A percentile compares a stretch with the other conserved stretches of the same genome.
Conservation (phyloP, 1,140 invertebrate genomes). For the Micrasema minimum region DNA sequence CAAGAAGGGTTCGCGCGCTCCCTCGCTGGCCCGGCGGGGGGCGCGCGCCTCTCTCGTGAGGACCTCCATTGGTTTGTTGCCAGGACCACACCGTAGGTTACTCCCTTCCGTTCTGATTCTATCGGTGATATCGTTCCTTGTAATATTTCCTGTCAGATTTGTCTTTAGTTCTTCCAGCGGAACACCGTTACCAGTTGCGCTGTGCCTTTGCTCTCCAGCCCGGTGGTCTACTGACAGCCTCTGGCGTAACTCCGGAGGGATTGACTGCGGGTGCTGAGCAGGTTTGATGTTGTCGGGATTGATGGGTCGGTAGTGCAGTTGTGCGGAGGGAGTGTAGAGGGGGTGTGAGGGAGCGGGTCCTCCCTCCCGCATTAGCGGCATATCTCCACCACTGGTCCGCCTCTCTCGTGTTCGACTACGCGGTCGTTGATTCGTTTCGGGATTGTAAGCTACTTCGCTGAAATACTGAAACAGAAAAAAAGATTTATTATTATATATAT, state of each 20-base stretch:
- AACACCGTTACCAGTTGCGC: constrained; percentile 7
- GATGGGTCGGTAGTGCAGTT: constrained; percentile 51
- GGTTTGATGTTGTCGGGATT: constrained; percentile 45
- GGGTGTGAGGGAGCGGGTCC: constrained; percentile 61
- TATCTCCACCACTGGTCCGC: constrained; percentile 55
- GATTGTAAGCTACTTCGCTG: constrained; percentile 86
- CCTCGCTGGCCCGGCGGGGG: constrained; percentile 66
- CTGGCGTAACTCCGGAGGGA: constrained; percentile 42
- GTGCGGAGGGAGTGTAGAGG: constrained; percentile 61
- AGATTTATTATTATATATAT: constrained; percentile 7
- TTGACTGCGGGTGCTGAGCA: constrained; percentile 37
- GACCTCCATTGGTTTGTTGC: constrained; percentile 52
- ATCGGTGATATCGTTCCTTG: constrained; percentile 3
- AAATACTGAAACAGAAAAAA: constrained; percentile 76
- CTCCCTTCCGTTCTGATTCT: constrained; percentile 18
- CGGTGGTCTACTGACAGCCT: constrained; percentile 41
- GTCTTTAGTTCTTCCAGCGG: constrained; percentile 8
- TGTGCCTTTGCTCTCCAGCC: constrained; percentile 29
- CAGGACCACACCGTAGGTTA: background rate
- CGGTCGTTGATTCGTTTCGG: constrained; percentile 80
- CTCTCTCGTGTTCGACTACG: constrained; percentile 59
- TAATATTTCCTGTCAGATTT: background rate
- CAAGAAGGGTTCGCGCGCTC: constrained; percentile 54
- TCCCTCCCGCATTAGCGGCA: constrained; percentile 54
- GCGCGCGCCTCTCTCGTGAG: constrained; percentile 67